A percentile compares a stretch with the other conserved stretches of the same genome.
Evolutionary conservation across 2,797 vertebrate species (phyloP).

Genomic region (Phaenicophaeus curvirostris): DNA sequence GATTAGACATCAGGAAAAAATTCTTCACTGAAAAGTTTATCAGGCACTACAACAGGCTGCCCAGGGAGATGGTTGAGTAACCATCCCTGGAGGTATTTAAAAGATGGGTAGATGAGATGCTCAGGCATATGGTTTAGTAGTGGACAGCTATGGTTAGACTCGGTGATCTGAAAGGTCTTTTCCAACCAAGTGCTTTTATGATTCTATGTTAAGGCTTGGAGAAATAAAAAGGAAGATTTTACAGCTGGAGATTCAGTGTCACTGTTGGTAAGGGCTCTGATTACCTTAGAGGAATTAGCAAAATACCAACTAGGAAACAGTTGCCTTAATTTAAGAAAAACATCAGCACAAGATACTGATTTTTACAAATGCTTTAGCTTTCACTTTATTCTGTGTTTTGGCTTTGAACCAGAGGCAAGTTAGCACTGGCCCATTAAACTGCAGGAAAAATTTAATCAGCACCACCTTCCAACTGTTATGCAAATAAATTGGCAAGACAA

Average conservation of each 20-base stretch:
- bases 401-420: neutral
- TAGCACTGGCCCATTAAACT: neutral
- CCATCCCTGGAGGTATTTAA: too few relatives aligned
- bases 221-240: neutral
- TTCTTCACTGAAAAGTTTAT: too few relatives aligned
- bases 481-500: constrained; percentile 24
- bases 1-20: too few relatives aligned
- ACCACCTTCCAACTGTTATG: neutral
- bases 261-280: neutral
- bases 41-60: too few relatives aligned
- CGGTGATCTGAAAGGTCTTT: too few relatives aligned
- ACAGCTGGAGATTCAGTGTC: neutral
- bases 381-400: neutral
- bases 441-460: neutral
- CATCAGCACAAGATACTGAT: neutral
- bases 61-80: too few relatives aligned
- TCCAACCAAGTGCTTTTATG: too few relatives aligned
- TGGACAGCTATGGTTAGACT: too few relatives aligned
- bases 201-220: neutral
- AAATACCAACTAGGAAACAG: neutral
- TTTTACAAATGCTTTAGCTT: neutral
- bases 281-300: neutral
- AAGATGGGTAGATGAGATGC: too few relatives aligned
- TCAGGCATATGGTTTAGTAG: too few relatives aligned
- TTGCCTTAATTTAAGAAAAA: neutral